Conservation (phyloP, 2,113 vertebrate genomes). For the Bagarius yarrelli region DNA sequence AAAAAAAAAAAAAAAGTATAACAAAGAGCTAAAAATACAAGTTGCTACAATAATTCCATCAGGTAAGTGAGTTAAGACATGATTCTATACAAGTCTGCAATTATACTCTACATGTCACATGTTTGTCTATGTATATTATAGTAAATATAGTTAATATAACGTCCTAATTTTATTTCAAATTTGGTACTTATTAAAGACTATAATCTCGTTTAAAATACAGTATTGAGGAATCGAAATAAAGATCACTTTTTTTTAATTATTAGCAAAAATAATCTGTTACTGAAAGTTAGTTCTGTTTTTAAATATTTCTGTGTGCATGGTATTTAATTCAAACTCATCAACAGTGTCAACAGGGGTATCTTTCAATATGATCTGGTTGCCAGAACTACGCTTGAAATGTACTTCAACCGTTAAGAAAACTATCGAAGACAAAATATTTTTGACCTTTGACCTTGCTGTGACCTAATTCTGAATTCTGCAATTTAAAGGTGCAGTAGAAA, state of each 20-base stretch:
- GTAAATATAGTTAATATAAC: neutral
- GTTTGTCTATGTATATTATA: too few relatives aligned
- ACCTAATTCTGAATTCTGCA: too few relatives aligned
- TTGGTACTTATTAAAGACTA: neutral
- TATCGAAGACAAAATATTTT: neutral
- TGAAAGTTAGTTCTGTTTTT: neutral
- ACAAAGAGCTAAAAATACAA: too few relatives aligned
- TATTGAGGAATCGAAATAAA: too few relatives aligned
- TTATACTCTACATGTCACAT: too few relatives aligned
- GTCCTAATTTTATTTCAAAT: neutral
- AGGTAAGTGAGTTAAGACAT: neutral
- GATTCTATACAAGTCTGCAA: too few relatives aligned
- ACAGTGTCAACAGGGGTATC: neutral
- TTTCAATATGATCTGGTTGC: neutral
- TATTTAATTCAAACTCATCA: neutral
- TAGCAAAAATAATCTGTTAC: neutral
- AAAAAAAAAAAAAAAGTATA: too few relatives aligned
- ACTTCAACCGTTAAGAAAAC: neutral
- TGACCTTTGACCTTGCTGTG: neutral
- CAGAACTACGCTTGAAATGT: neutral
- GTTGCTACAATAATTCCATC: too few relatives aligned
- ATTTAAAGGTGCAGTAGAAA: too few relatives aligned
- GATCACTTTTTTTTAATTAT: neutral
- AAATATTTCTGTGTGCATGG: neutral
- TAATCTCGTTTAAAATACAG: neutral